Conservation (phyloP, 2,797 vertebrate species). For the Potorous gilbertii region DNA sequence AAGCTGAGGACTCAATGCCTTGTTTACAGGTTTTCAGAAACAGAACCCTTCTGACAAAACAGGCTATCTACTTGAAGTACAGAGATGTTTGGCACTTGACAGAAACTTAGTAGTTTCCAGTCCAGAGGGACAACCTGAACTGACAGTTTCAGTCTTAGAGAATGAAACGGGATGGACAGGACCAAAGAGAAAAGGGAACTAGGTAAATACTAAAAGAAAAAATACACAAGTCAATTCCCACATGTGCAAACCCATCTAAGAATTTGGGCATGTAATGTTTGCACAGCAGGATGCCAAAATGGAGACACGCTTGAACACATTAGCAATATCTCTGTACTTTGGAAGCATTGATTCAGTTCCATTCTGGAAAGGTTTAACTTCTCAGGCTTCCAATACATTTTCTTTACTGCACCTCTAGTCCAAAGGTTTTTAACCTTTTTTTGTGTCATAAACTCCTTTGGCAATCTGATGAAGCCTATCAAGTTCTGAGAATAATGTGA, state of each 20-base stretch:
- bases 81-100: constrained; percentile 71
- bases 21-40: constrained; percentile 75
- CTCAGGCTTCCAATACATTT: not conserved
- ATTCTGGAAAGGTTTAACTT: constrained; percentile 10
- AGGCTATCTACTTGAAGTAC: constrained; percentile 70
- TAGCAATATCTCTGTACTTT: not conserved
- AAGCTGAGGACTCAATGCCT: constrained; percentile 64
- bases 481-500: not conserved
- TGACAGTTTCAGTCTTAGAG: constrained; percentile 55
- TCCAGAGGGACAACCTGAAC: constrained; percentile 46
- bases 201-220: constrained; percentile 36
- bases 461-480: not conserved
- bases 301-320: not conserved
- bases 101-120: constrained; percentile 61
- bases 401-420: not conserved
- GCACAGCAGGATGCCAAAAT: not conserved
- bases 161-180: constrained; percentile 45
- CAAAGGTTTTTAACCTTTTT: not conserved
- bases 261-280: constrained; percentile 9
- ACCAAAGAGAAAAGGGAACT: constrained; percentile 43
- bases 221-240: constrained; percentile 34
- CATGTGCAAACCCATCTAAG: constrained; percentile 41
- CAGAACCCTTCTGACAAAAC: constrained; percentile 72
- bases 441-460: not conserved
- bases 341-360: constrained; percentile 22